phyloP scores from a whole-genome alignment of 2,888 invertebrate species.

The Limnephilus rhombicus region DNA sequence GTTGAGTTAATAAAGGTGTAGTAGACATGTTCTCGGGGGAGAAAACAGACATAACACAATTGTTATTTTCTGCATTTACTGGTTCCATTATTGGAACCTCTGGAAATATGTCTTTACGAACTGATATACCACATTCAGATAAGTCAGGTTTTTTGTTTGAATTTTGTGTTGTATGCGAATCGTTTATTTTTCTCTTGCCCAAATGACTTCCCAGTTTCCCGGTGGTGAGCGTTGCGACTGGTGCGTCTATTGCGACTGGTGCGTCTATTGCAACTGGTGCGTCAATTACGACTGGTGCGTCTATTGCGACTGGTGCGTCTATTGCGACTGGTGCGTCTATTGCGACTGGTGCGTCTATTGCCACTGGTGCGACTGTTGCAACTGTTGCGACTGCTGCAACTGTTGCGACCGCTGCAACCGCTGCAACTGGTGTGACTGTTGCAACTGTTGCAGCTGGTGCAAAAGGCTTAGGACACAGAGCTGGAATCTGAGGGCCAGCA shows the following conservation, averaged over 20 bases:
- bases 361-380: neutral
- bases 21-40: neutral
- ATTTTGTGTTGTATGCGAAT: neutral
- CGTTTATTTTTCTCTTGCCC: slow-evolving; percentile 35
- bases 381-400: too few relatives aligned
- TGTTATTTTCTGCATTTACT: neutral
- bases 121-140: slow-evolving; percentile 24
- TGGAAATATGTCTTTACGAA: slow-evolving; percentile 50
- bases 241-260: neutral
- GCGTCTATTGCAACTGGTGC: too few relatives aligned
- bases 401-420: neutral
- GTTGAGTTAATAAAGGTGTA: neutral
- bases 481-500: neutral
- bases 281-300: too few relatives aligned
- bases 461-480: neutral
- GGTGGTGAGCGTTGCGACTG: neutral
- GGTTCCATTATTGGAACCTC: neutral
- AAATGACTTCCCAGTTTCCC: neutral
- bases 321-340: too few relatives aligned
- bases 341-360: too few relatives aligned
- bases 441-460: neutral
- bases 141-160: slow-evolving; percentile 26
- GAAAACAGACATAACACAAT: neutral
- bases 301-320: too few relatives aligned
- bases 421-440: neutral